Percentiles rank a stretch among this genome's conserved stretches.
Conservation (phyloP, 53 echinoderm and acorn worm genomes). For the Henricia sp. region DNA sequence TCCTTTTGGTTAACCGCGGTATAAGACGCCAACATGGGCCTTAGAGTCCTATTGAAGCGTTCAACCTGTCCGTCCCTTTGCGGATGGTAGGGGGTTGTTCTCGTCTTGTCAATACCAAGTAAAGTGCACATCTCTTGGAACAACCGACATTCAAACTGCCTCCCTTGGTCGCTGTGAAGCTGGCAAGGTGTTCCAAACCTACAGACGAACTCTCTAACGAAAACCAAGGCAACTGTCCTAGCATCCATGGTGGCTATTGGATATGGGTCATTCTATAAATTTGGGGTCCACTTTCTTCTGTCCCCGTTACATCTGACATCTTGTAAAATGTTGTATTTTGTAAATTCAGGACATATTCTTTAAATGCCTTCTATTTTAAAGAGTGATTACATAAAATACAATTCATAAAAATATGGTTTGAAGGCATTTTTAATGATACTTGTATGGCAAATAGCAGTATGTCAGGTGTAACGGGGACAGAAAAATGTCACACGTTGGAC, state of each 20-base stretch:
- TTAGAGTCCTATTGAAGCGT: constrained; percentile 54
- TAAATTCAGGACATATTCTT: too few relatives aligned
- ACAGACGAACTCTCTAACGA: constrained; percentile 55
- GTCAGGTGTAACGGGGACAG: too few relatives aligned
- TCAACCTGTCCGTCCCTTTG: constrained; percentile 61
- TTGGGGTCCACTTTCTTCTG: too few relatives aligned
- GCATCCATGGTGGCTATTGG: constrained; percentile 43
- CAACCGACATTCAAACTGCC: constrained; percentile 46
- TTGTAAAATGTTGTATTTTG: too few relatives aligned
- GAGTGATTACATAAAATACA: too few relatives aligned
- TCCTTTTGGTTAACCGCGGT: constrained; percentile 49
- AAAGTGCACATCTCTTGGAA: constrained; percentile 47
- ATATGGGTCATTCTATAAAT: too few relatives aligned
- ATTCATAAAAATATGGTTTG: too few relatives aligned
- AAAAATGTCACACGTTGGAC: too few relatives aligned
- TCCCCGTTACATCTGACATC: too few relatives aligned
- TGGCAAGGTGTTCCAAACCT: constrained; percentile 42
- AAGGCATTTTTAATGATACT: too few relatives aligned
- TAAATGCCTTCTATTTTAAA: too few relatives aligned
- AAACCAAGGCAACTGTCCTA: constrained; percentile 32
- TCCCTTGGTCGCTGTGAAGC: constrained; percentile 56
- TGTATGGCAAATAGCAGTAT: too few relatives aligned
- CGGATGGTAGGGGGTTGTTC: constrained; percentile 54
- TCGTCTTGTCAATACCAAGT: constrained; percentile 49
- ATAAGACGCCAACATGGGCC: constrained; percentile 45